These are phyloP conservation scores for Drosophila anceps DNA, from an alignment of 2,888 invertebrate species.

Conservation along the genomic window DNA sequence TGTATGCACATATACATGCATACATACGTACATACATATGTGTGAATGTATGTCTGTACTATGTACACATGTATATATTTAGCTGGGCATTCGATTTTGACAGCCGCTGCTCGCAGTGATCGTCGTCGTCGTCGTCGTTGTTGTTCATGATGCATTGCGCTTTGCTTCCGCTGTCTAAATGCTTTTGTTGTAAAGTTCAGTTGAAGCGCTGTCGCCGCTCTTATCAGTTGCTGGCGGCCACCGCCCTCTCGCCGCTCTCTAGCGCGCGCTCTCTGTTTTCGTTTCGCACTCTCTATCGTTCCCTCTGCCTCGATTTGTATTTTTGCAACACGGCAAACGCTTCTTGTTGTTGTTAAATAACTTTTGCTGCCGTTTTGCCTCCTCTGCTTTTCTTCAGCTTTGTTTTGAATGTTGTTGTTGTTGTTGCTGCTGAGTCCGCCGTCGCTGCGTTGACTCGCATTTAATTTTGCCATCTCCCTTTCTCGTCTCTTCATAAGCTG, in stretches of 20 bases:
- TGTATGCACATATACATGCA: constrained; percentile 6
- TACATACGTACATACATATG: neutral
- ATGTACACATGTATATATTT: constrained; percentile 10
- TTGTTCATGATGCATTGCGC: constrained; percentile 15
- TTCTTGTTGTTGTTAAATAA: constrained; percentile 54
- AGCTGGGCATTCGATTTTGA: constrained; percentile 23
- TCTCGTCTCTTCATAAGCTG: constrained; percentile 34
- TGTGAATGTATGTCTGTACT: neutral
- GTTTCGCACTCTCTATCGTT: constrained; percentile 16
- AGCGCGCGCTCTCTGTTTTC: constrained; percentile 11
- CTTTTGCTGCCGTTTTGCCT: constrained; percentile 57
- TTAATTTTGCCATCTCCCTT: constrained; percentile 36
- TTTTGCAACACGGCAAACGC: constrained; percentile 56
- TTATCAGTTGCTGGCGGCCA: constrained; percentile 58
- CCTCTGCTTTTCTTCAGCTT: constrained; percentile 51
- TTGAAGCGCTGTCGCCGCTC: constrained; percentile 46
- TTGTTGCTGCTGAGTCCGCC: constrained; percentile 26
- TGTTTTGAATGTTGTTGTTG: constrained; percentile 29
- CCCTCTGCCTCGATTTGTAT: constrained; percentile 14
- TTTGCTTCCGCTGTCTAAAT: constrained; percentile 27
- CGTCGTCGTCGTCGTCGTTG: too few relatives aligned
- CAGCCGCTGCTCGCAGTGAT: constrained; percentile 29
- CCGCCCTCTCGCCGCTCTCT: constrained; percentile 44
- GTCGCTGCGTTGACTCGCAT: constrained; percentile 53
- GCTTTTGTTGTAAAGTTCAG: constrained; percentile 51